Percentiles rank a stretch among this genome's conserved stretches.
Evolutionary conservation across 1,140 invertebrate genomes (phyloP).

Genomic region (Druon quercuslanigerum): DNA sequence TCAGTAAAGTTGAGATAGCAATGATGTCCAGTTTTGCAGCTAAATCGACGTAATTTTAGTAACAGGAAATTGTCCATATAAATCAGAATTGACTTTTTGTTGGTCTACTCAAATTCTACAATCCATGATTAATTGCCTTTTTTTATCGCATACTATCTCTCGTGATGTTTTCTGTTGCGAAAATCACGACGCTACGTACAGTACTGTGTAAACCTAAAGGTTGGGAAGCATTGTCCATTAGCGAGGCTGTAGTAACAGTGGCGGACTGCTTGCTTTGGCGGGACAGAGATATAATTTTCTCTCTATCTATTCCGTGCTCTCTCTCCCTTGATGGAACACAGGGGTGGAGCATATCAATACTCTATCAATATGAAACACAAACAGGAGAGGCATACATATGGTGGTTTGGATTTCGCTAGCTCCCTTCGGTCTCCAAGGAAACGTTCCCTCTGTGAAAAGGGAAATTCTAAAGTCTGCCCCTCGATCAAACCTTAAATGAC

Average conservation of each 20-base stretch:
- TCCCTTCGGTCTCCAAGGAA: constrained; percentile 71
- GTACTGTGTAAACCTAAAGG: constrained; percentile 49
- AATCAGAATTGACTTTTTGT: too few species aligned
- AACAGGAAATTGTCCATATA: too few species aligned
- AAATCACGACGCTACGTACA: constrained; percentile 51
- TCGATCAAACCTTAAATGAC: constrained; percentile 63
- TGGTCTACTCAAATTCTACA: too few species aligned
- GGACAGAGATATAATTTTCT: constrained; percentile 49
- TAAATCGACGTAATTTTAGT: too few species aligned
- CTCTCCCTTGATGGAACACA: too few species aligned
- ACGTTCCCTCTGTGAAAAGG: constrained; percentile 54
- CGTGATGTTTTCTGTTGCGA: constrained; percentile 42
- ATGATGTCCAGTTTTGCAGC: too few species aligned
- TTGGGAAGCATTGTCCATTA: constrained; percentile 61
- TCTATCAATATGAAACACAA: constrained; percentile 76
- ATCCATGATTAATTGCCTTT: constrained; percentile 10
- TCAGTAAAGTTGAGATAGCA: too few species aligned
- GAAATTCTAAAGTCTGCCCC: constrained; percentile 41
- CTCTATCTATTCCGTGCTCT: constrained; percentile 35
- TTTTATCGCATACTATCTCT: constrained; percentile 18
- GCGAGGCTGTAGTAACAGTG: constrained; percentile 53
- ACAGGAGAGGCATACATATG: constrained; percentile 58
- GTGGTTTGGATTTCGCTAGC: constrained; percentile 51
- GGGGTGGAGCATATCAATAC: constrained; percentile 66
- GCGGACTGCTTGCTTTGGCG: constrained; percentile 41